Percentiles rank a stretch among this genome's conserved stretches.
These are phyloP conservation scores for Pterocles gutturalis DNA, from an alignment of 2,113 vertebrate species.

Conservation along the genomic window DNA sequence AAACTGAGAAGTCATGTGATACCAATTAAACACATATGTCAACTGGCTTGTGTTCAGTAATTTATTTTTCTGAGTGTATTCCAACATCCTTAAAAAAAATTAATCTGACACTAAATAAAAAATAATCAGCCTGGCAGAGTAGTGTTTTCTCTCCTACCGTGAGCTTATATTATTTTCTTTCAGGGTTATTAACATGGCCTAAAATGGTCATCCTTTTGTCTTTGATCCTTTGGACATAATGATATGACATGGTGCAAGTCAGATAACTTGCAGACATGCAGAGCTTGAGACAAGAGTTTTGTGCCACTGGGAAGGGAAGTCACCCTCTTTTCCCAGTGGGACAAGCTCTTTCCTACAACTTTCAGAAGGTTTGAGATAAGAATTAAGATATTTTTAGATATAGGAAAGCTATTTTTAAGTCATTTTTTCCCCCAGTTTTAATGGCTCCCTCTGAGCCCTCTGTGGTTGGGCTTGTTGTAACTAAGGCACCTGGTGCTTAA, in stretches of 20 bases:
- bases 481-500: conserved; percentile 1
- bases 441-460: background rate
- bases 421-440: background rate
- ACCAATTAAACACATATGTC: conserved; percentile 25
- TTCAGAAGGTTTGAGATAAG: conserved; percentile 25
- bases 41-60: conserved; percentile 27
- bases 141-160: background rate
- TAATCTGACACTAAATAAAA: background rate
- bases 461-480: background rate
- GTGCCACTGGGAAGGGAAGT: background rate
- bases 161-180: background rate
- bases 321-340: background rate
- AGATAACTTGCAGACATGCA: background rate
- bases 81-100: background rate
- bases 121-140: background rate
- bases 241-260: background rate
- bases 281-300: background rate
- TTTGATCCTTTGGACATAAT: background rate
- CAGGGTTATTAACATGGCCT: background rate
- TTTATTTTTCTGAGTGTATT: conserved; percentile 11
- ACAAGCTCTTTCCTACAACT: background rate
- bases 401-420: background rate
- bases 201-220: background rate
- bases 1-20: conserved; percentile 45
- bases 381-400: conserved; percentile 12